Base-by-base conservation (phyloP, 1,140 invertebrate genomes). In the Caligus rogercresseyi region DNA sequence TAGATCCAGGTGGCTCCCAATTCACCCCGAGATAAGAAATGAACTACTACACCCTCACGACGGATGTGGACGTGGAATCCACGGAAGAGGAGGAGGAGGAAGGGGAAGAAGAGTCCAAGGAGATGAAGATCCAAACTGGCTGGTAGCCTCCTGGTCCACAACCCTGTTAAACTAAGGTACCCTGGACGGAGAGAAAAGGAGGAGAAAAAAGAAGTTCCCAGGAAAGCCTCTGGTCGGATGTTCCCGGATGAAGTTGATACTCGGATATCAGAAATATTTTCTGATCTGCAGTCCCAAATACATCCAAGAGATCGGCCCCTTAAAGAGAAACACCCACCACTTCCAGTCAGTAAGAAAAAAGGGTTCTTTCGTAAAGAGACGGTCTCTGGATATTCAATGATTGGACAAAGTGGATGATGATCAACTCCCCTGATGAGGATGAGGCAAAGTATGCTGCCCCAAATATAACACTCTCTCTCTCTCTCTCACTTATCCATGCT, bases 101-200 rank as follows among this genome's bases (percentile, higher is more conserved):
- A 4, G 24, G n/a, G 3, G 24, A 60, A n/a, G n/a, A 43, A 43
- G 31, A 43, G 31, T 11, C 7, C 31, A 43, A n/a, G n/a, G 31
- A 11, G 31, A 43, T 25, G 57, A 60, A 26, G 57, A 60, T 21
- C 57, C 57, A 18, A 60, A 60, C 19, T 60, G 57, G 57, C 26
- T 60, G 13, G 16, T 60, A 19, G 25, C 23, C 3, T 25, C 57
- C 2, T 1, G 20, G 2, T 13, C 19, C 2, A n/a, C 18, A n/a
- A 4, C 54, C 54, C 3, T 23, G n/a, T 2, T 21, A 25, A 3
- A 2, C 19, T n/a, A 21, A 2, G 20, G 24, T 20, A n/a, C n/a
- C 54, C 3, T 56, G 3, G 20, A n/a, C 2, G n/a, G n/a, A 21
- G n/a, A 56, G 18, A 25, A 18, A 25, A 56, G 54, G 14, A 21